phyloP scores from a whole-genome alignment of 2,113 vertebrate species.

The Collichthys lucidus region DNA sequence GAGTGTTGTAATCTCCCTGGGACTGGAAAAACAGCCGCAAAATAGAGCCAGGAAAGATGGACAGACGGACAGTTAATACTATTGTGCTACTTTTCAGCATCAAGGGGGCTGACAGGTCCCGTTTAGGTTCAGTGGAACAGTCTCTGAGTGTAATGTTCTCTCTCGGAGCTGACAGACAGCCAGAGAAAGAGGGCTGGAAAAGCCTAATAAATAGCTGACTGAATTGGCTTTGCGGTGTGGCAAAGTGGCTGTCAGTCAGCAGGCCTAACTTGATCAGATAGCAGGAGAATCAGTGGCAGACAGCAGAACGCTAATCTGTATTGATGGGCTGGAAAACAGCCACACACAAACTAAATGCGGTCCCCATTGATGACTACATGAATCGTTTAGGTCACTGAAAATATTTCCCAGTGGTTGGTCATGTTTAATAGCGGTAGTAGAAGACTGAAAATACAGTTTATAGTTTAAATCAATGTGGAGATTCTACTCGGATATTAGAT shows the following conservation, averaged over 20 bases:
- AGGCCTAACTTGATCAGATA: constrained; percentile 76
- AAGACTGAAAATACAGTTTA: not conserved
- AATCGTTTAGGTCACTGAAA: constrained; percentile 22
- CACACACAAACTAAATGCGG: constrained; percentile 30
- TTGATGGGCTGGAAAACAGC: constrained; percentile 65
- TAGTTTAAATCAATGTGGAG: not conserved
- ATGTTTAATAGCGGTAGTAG: not conserved
- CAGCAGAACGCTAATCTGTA: constrained; percentile 74
- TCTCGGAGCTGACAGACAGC: constrained; percentile 50
- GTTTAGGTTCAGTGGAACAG: constrained; percentile 58
- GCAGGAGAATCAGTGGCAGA: constrained; percentile 71
- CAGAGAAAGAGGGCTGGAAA: constrained; percentile 52
- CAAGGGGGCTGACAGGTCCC: constrained; percentile 42
- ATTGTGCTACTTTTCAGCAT: constrained; percentile 60
- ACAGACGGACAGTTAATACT: constrained; percentile 47
- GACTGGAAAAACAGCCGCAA: constrained; percentile 24
- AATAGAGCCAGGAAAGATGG: constrained; percentile 33
- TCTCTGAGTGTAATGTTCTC: constrained; percentile 43
- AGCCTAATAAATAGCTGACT: constrained; percentile 70
- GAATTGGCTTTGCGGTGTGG: constrained; percentile 73
- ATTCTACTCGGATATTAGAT: not conserved
- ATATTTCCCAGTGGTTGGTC: constrained; percentile 30
- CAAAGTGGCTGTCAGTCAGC: constrained; percentile 77
- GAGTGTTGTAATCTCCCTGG: constrained; percentile 26
- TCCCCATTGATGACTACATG: constrained; percentile 43